Base-by-base conservation (phyloP, 2,797 vertebrate genomes). In the Triplophysa bombifrons region DNA sequence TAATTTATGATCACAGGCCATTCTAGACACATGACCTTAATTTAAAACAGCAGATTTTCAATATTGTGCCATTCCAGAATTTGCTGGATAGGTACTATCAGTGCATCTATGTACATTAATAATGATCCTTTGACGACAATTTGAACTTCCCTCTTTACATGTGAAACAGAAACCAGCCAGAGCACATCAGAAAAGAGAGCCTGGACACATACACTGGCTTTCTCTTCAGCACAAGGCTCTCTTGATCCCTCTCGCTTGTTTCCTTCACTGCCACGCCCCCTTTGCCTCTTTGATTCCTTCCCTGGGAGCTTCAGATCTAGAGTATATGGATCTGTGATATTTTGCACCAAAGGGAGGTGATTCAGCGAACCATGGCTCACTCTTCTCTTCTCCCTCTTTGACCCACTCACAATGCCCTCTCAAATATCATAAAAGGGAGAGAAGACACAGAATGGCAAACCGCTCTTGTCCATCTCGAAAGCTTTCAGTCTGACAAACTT, bases 251-350 rank as follows among this genome's bases (percentile, higher is more conserved):
- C 67, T 46, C 25, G 7, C 53, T 48, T 67, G 51, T 72, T 84
- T 79, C 34, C 70, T 64, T 76, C 82, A 79, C 53, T 34, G 55
- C 82, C 67, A 77, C 64, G 38, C 56, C 50, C 16, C 61, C 63
- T 71, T 61, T 70, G 61, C 53, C 30, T 20, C 68, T 79, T 74
- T 76, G 46, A 73, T 72, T 73, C 51, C 46, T 48, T 74, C 72
- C 50, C 76, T 77, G 56, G 60, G 67, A 70, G 65, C 17, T 17
- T 63, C n/a, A 76, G 65, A 60, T 74, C 4, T 75, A 46, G 69
- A 76, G 66, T 81, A 75, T 82, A 78, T 76, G 58, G 68, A 74
- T 25, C 56, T 74, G n/a, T 85, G 74, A 87, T 74, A 69, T 81
- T 83, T 46, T 61, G 82, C 75, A 51, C 82, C 16, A 22, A 61